These are phyloP conservation scores for Eueremaeus valkanovi DNA, from an alignment of 2,888 invertebrate genomes.

Conservation along the genomic window DNA sequence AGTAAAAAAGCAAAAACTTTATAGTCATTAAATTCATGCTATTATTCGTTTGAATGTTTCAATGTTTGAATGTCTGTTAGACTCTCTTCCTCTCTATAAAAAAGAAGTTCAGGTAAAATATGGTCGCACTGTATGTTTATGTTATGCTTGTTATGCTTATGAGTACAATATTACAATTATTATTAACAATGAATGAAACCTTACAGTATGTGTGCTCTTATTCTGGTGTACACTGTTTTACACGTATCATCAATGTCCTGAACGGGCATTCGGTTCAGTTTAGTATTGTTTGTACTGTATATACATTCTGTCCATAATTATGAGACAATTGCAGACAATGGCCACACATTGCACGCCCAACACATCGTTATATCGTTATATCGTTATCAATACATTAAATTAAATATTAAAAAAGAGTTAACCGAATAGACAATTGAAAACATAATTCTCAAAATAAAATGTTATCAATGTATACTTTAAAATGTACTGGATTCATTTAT, in stretches of 20 bases:
- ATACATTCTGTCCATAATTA: conserved; percentile 16
- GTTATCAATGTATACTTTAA: conserved; percentile 9
- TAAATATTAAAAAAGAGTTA: conserved; percentile 23
- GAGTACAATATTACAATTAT: conserved; percentile 25
- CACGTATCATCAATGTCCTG: conserved; percentile 22
- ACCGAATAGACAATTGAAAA: conserved; percentile 9
- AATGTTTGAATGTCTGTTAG: background rate
- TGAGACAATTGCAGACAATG: conserved; percentile 18
- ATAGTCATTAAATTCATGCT: background rate
- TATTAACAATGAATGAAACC: conserved; percentile 29
- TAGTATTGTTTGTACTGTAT: conserved; percentile 24
- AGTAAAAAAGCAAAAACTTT: background rate
- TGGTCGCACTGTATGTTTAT: conserved; percentile 25
- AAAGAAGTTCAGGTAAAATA: background rate
- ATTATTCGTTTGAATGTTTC: background rate
- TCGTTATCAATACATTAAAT: too few relatives aligned
- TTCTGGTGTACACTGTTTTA: conserved; percentile 11
- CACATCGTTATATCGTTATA: conserved; percentile 2
- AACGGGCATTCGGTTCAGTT: background rate
- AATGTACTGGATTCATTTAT: too few relatives aligned
- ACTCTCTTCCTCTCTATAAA: background rate
- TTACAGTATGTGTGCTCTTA: background rate
- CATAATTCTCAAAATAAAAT: conserved; percentile 1
- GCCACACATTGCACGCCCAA: conserved; percentile 8
- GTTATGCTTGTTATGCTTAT: conserved; percentile 22